Base-by-base conservation (phyloP, 2,888 invertebrate species). In the Agriopis marginaria region DNA sequence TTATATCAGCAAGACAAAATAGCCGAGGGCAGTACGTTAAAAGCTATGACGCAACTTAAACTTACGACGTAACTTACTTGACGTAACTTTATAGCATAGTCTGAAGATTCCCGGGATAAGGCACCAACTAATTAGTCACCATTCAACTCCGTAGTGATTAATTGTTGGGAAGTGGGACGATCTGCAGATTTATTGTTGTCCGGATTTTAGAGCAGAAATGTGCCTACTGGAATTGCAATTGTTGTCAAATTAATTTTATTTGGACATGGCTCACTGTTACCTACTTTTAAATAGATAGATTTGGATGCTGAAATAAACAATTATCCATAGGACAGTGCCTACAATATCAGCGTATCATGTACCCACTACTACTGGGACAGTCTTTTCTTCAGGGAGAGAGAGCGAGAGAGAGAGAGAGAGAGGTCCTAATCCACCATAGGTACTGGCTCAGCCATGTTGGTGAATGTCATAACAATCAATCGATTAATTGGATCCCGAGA, bases 91-190 rank as follows among this genome's bases (percentile, higher is more conserved):
- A 42, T 56, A 47, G 58, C 45, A 45, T 45, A 45, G 45, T 58
- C 58, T 45, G 58, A 45, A 58, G 3, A 12, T 60, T 73, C 71
- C 64, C 68, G 65, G 69, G 75, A 78, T 74, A 74, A 73, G 56
- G 72, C 66, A 69, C 63, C 70, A 63, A 73, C 70, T 75, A 82
- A 80, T 82, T 80, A 83, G 81, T 79, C 78, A 75, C 77, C 72
- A 80, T 82, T 82, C 79, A 82, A 83, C 79, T 79, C 75, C 68
- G 68, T 47, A 74, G 72, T 79, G 80, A 82, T 82, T 82, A 85
- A 84, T 83, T 77, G 75, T 76, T 70, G 71, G 73, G 66, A 79
- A 77, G 74, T 67, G 74, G 73, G 62, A 67, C 68, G 66, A 73
- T 75, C 70, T 66, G 66, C 58, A 56, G 58, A 66, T 61, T 55